These are phyloP conservation scores for Tolypeutes matacus DNA, from an alignment of 2,797 vertebrate species.

Conservation along the genomic window DNA sequence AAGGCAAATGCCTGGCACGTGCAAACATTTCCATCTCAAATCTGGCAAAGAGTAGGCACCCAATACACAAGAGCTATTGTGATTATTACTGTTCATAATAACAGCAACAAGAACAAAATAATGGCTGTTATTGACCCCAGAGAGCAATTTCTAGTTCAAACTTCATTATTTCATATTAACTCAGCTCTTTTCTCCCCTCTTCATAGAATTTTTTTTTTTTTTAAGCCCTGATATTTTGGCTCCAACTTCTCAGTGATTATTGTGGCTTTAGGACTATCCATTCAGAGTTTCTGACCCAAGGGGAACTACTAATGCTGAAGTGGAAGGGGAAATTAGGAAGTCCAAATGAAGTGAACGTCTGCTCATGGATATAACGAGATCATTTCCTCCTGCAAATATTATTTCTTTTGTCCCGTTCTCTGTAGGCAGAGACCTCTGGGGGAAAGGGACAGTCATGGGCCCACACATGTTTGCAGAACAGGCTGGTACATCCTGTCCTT, in stretches of 20 bases:
- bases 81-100: constrained; percentile 12
- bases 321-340: constrained; percentile 47
- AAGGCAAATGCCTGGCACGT: background rate
- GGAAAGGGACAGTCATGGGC: constrained; percentile 42
- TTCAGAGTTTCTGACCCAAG: background rate
- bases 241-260: constrained; percentile 26
- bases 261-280: constrained; percentile 58
- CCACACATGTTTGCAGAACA: constrained; percentile 76
- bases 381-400: constrained; percentile 44
- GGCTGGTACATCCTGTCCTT: constrained; percentile 77
- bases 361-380: background rate
- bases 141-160: constrained; percentile 37
- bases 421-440: constrained; percentile 65
- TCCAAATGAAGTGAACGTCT: constrained; percentile 16
- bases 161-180: constrained; percentile 55
- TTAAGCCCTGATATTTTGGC: background rate
- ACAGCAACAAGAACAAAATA: background rate
- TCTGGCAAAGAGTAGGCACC: background rate
- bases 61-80: background rate
- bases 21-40: background rate
- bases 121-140: background rate
- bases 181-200: background rate
- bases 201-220: constrained; percentile 47
- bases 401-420: constrained; percentile 70
- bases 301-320: constrained; percentile 27